phyloP scores from a whole-genome alignment of 2,797 vertebrate species.

The Alca torda region DNA sequence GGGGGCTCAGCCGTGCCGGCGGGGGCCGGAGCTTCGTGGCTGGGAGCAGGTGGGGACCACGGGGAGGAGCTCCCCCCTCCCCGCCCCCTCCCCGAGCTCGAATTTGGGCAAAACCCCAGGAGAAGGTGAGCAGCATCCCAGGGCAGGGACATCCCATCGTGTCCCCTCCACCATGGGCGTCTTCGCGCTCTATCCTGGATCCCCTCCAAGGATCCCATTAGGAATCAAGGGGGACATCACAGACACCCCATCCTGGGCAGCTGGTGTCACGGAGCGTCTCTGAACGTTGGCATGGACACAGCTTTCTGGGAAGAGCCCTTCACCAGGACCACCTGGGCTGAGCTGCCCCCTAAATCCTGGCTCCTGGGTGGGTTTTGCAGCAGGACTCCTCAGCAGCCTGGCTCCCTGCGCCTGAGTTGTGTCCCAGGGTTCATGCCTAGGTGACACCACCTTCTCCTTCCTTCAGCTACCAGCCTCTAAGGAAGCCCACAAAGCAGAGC shows the following conservation, averaged over 20 bases:
- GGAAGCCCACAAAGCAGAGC: background rate
- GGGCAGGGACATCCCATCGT: fast-evolving
- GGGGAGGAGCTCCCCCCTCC: background rate
- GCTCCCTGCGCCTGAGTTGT: background rate
- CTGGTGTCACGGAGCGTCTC: background rate
- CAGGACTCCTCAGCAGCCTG: background rate
- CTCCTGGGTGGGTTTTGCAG: background rate
- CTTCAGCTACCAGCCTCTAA: background rate
- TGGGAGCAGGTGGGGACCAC: background rate
- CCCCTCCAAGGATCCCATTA: fast-evolving
- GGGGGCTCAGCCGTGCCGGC: fast-evolving
- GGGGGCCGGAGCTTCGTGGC: background rate
- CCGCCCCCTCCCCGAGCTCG: fast-evolving
- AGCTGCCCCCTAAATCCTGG: background rate
- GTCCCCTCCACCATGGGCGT: fast-evolving
- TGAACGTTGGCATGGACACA: fast-evolving
- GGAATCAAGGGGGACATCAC: background rate
- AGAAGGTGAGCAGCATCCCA: background rate
- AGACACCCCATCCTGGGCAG: too few relatives aligned
- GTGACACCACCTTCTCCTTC: background rate
- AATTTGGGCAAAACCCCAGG: background rate
- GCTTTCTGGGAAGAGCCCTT: background rate
- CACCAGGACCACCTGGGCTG: fast-evolving
- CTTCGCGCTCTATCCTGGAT: fast-evolving
- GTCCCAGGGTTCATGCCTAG: background rate